These are phyloP conservation scores for Drosophila mercatorum DNA, from an alignment of 2,888 invertebrate genomes.

Conservation along the genomic window DNA sequence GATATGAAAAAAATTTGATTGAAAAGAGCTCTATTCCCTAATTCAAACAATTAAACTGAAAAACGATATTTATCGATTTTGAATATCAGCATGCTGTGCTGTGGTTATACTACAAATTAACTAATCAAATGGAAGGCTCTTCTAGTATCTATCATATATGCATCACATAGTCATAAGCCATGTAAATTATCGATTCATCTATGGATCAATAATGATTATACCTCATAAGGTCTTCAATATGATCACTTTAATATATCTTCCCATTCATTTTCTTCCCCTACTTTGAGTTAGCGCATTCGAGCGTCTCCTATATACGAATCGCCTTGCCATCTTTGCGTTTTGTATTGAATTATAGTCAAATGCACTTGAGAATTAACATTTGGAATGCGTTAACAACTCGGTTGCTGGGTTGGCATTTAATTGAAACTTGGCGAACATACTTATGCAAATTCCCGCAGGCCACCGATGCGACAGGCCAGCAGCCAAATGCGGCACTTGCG, in stretches of 20 bases:
- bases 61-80: conserved; percentile 6
- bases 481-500: conserved; percentile 63
- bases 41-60: too few relatives aligned
- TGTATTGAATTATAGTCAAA: conserved; percentile 67
- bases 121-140: too few relatives aligned
- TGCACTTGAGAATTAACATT: conserved; percentile 80
- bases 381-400: conserved; percentile 80
- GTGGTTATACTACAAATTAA: too few relatives aligned
- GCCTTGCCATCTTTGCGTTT: conserved; percentile 17
- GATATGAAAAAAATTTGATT: too few relatives aligned
- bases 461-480: conserved; percentile 26
- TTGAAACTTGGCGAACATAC: conserved; percentile 71
- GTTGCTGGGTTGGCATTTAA: conserved; percentile 72
- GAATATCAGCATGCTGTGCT: too few relatives aligned
- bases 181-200: too few relatives aligned
- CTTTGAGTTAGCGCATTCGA: conserved; percentile 18
- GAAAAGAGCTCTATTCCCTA: too few relatives aligned
- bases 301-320: neutral
- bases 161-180: too few relatives aligned
- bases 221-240: too few relatives aligned
- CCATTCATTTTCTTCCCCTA: too few relatives aligned
- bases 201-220: too few relatives aligned
- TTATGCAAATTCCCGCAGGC: conserved; percentile 72
- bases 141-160: too few relatives aligned
- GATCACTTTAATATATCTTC: neutral